phyloP scores from a whole-genome alignment of 1,140 invertebrate species.

The Geopemphigus sp. region DNA sequence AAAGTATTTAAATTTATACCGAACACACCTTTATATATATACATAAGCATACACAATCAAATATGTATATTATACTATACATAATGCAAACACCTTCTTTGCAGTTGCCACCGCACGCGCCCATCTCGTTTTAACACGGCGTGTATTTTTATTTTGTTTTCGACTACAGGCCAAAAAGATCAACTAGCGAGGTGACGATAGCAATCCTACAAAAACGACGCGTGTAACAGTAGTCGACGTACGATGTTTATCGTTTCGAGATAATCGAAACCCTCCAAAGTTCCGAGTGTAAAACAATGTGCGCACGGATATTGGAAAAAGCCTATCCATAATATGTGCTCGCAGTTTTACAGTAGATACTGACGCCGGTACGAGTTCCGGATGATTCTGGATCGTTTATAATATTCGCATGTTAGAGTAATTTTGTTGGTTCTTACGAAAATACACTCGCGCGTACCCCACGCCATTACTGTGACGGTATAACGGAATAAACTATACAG shows the following conservation, averaged over 20 bases:
- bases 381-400: too few species aligned
- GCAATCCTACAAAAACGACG: neutral
- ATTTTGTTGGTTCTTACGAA: too few species aligned
- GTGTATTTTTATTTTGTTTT: neutral
- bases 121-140: neutral
- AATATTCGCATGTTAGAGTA: too few species aligned
- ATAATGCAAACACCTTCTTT: neutral
- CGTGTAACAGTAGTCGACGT: neutral
- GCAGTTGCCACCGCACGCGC: neutral
- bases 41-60: neutral
- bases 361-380: neutral
- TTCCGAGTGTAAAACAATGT: too few species aligned
- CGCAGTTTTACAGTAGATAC: too few species aligned
- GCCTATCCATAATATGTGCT: too few species aligned
- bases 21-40: neutral
- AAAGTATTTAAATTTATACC: neutral
- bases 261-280: neutral
- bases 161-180: neutral
- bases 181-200: neutral
- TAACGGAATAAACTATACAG: too few species aligned
- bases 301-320: too few species aligned
- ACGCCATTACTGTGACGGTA: too few species aligned
- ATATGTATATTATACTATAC: neutral
- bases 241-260: slow-evolving; percentile 1
- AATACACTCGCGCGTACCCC: too few species aligned